These are phyloP conservation scores for Abrostola tripartita DNA, from an alignment of 2,888 invertebrate species.

Conservation along the genomic window DNA sequence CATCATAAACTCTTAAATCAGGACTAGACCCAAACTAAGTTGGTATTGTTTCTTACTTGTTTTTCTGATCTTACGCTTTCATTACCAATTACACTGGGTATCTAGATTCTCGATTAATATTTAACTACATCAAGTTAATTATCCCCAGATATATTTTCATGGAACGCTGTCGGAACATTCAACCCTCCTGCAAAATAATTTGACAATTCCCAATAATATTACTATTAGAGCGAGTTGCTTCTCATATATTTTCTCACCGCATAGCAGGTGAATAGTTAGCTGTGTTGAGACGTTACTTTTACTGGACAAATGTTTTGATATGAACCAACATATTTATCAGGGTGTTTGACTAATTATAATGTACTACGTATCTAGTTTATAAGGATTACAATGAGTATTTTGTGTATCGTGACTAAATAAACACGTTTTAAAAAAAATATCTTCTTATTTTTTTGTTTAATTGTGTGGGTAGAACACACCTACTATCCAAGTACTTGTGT, in stretches of 20 bases:
- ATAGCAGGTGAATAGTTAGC: neutral
- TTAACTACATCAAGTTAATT: too few species aligned
- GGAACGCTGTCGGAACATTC: neutral
- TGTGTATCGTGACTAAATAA: conserved; percentile 57
- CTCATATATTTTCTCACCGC: neutral
- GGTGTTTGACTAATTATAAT: conserved; percentile 48
- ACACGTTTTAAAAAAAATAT: conserved; percentile 35
- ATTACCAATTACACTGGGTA: too few species aligned
- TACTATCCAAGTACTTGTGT: too few species aligned
- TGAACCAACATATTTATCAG: conserved; percentile 45
- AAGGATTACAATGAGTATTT: conserved; percentile 59
- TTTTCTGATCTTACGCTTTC: too few species aligned
- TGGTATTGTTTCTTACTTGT: too few species aligned
- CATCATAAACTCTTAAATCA: too few species aligned
- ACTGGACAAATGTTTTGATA: conserved; percentile 24
- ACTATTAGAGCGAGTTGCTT: neutral
- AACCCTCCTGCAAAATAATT: neutral
- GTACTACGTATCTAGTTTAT: conserved; percentile 45
- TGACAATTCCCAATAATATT: neutral
- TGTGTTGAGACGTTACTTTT: neutral
- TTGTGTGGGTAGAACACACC: too few species aligned
- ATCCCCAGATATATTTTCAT: too few species aligned
- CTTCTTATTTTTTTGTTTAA: neutral
- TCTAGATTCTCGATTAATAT: too few species aligned
- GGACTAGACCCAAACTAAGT: too few species aligned